phyloP scores from a whole-genome alignment of 2,113 vertebrate species.

The Xerus inauris region DNA sequence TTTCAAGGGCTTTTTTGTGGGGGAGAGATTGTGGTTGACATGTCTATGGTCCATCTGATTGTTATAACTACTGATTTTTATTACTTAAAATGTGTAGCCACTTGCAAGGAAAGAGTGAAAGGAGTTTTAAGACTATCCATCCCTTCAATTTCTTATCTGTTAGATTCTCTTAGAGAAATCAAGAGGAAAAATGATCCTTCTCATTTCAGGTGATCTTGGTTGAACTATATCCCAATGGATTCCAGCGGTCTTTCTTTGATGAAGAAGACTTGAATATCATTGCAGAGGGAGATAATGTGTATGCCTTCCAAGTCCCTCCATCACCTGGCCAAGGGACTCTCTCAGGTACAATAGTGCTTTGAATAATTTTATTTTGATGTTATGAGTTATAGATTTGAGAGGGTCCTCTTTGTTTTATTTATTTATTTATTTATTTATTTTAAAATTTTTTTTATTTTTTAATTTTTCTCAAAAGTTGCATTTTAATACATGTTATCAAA shows the following conservation, averaged over 20 bases:
- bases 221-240: constrained; percentile 91
- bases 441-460: too few species aligned
- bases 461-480: too few species aligned
- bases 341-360: constrained; percentile 86
- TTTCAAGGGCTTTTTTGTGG: not conserved
- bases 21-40: not conserved
- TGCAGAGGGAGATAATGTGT: constrained; percentile 90
- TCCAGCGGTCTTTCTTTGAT: constrained; percentile 94
- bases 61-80: not conserved
- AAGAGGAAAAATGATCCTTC: constrained; percentile 27
- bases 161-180: constrained; percentile 37
- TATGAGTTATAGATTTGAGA: not conserved
- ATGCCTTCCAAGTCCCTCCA: constrained; percentile 92
- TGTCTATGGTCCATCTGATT: not conserved
- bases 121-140: not conserved
- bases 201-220: constrained; percentile 91
- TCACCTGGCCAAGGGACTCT: constrained; percentile 73
- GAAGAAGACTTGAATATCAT: constrained; percentile 91
- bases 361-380: not conserved
- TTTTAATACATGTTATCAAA: too few species aligned
- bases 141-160: constrained; percentile 19
- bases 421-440: too few species aligned
- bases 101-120: not conserved
- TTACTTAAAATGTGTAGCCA: not conserved
- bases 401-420: too few species aligned